Evolutionary conservation across 2,113 vertebrate species (phyloP), one percentile per base, ranked within the genome.

Genomic region (Forbesichthys agassizii): DNA sequence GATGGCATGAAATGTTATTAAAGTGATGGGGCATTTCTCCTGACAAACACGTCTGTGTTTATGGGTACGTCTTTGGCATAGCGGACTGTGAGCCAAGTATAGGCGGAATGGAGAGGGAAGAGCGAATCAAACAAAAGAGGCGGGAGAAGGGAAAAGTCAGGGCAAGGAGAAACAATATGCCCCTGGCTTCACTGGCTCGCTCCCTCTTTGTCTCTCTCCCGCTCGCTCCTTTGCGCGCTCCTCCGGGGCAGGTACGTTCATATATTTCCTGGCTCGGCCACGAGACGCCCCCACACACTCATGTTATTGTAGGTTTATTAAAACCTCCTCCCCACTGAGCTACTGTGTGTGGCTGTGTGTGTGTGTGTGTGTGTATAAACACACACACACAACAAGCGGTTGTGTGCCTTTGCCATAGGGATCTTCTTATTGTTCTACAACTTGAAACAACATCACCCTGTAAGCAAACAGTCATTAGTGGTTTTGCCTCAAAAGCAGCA

Each of bases 1-100:
- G 88, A 88, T 85, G 85, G 78, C 88, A 89, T 90, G 90, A 89
- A 89, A 91, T 82, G 86, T 82, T 84, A 86, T 90, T 88, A 89
- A 78, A 82, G 78, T 81, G 86, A 88, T 84, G 74, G 80, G 79
- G 79, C 74, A 69, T 90, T 85, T 89, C 82, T 81, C 75, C 78
- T 75, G 81, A 86, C 84, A 85, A 86, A 89, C 83, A 78, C 79
- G 76, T 80, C 78, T 84, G 67, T 79, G 83, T 86, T 82, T 81
- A 81, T 79, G 75, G 77, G 75, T 64, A 73, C 49, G 68, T 72
- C 76, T 48, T 75, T 77, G 54, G 66, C 77, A 76, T 67, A 74
- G 75, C 75, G 79, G 76, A 83, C 81, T 76, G 80, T 74, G 78
- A 85, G 76, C 77, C 46, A 47, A 14, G 42, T 16, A 16, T 16